A percentile compares a stretch with the other conserved stretches of the same genome.
phyloP scores from a whole-genome alignment of 2,113 vertebrate genomes.

The Caretta caretta region DNA sequence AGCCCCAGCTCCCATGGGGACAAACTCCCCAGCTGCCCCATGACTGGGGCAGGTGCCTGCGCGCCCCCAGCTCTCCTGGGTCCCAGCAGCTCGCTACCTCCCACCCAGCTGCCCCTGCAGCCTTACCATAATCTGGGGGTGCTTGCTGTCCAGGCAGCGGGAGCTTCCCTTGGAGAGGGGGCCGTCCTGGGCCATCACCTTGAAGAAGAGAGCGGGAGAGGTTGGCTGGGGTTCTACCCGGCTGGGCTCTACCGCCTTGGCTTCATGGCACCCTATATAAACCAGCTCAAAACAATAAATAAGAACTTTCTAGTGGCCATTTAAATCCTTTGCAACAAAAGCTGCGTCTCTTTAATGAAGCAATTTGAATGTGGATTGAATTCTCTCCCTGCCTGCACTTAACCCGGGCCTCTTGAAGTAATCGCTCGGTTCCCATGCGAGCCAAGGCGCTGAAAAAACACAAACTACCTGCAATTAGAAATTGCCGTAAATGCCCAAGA shows the following conservation, averaged over 20 bases:
- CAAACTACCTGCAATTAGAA: constrained; percentile 99
- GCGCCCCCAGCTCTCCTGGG: background rate
- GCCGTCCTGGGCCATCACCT: constrained; percentile 90
- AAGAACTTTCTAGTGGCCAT: constrained; percentile 90
- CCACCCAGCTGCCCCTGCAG: constrained; percentile 4
- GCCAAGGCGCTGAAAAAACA: constrained; percentile 89
- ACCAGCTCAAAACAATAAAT: constrained; percentile 89
- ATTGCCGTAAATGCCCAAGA: constrained; percentile 93
- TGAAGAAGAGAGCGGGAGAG: constrained; percentile 79
- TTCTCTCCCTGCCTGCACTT: constrained; percentile 91
- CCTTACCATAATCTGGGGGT: constrained; percentile 91
- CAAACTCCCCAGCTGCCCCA: background rate
- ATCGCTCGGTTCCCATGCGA: constrained; percentile 94
- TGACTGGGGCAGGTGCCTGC: background rate
- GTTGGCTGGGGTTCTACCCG: constrained; percentile 64
- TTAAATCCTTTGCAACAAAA: constrained; percentile 91
- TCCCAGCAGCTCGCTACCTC: background rate
- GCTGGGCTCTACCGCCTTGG: constrained; percentile 74
- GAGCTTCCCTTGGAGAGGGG: constrained; percentile 86
- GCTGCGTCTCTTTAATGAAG: constrained; percentile 92
- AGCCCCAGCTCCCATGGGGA: background rate
- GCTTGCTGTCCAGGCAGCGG: constrained; percentile 86
- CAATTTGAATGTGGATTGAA: constrained; percentile 97
- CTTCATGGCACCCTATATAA: constrained; percentile 87
- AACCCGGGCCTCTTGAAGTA: constrained; percentile 93